phyloP scores from a whole-genome alignment of 2,797 vertebrate genomes.

The Oryzias sinensis region DNA sequence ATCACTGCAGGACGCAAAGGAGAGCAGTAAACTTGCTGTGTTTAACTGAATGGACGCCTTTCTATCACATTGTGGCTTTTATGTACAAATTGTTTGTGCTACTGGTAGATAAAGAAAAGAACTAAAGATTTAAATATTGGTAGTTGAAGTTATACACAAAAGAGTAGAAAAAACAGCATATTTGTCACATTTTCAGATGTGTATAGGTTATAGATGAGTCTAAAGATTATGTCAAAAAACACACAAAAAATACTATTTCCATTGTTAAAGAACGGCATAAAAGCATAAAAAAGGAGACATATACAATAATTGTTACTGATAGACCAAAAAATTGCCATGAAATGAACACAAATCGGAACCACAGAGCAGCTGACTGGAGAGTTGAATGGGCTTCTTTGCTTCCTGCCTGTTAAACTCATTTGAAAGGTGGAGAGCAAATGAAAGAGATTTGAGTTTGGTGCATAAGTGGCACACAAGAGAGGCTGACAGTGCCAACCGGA shows the following conservation, averaged over 20 bases:
- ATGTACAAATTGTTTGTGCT: slow-evolving; percentile 7
- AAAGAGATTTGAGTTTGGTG: slow-evolving; percentile 32
- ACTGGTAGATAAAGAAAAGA: not conserved
- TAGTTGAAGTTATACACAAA: not conserved
- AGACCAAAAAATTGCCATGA: slow-evolving; percentile 31
- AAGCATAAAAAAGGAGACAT: not conserved
- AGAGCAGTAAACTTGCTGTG: slow-evolving; percentile 10
- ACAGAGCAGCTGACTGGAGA: slow-evolving; percentile 11
- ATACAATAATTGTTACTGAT: slow-evolving; percentile 21
- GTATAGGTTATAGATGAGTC: not conserved
- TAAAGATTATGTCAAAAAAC: not conserved
- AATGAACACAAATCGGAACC: slow-evolving; percentile 19
- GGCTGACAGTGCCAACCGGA: slow-evolving; percentile 40
- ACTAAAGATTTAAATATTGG: not conserved
- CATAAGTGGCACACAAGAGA: slow-evolving; percentile 34
- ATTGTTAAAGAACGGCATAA: slow-evolving; percentile 8
- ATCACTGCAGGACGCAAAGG: slow-evolving; percentile 9
- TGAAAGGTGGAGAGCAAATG: slow-evolving; percentile 38
- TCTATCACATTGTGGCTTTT: not conserved
- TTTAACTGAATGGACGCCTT: slow-evolving; percentile 8
- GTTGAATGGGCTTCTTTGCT: slow-evolving; percentile 31
- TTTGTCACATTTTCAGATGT: no score
- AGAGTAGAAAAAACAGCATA: not conserved
- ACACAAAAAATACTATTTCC: slow-evolving; percentile 2
- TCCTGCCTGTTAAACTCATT: slow-evolving; percentile 35